Evolutionary conservation across 2,888 invertebrate species (phyloP).

Genomic region (Anthrax anthrax): DNA sequence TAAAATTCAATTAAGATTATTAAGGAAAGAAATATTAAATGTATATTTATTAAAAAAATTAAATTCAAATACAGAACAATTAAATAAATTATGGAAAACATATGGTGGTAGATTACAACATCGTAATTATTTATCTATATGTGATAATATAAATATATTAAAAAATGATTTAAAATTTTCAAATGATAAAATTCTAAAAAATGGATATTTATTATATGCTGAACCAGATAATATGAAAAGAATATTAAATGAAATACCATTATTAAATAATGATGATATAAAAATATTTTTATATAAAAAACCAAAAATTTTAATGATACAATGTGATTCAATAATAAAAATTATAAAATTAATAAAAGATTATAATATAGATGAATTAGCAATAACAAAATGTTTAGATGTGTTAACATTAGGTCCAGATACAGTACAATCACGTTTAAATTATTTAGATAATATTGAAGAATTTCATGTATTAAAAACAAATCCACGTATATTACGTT

Average conservation of each 20-base stretch:
- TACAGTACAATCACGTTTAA: slow-evolving; percentile 42
- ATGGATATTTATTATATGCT: slow-evolving; percentile 43
- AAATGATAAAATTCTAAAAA: slow-evolving; percentile 38
- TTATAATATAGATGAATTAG: slow-evolving; percentile 40
- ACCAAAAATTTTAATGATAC: slow-evolving; percentile 49
- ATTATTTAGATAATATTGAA: slow-evolving; percentile 40
- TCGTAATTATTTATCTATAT: slow-evolving; percentile 38
- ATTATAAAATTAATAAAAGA: slow-evolving; percentile 42
- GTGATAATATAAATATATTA: slow-evolving; percentile 41
- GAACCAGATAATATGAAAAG: slow-evolving; percentile 44
- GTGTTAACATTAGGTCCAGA: slow-evolving; percentile 44
- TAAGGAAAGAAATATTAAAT: slow-evolving; percentile 24
- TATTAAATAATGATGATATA: slow-evolving; percentile 42
- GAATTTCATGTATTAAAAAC: slow-evolving; percentile 45
- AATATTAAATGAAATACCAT: slow-evolving; percentile 40
- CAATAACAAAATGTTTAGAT: slow-evolving; percentile 39
- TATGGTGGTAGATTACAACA: slow-evolving; percentile 27
- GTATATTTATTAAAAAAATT: slow-evolving; percentile 33
- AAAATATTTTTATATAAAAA: slow-evolving; percentile 38
- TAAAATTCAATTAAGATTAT: slow-evolving; percentile 19
- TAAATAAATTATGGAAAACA: slow-evolving; percentile 27
- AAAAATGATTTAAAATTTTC: slow-evolving; percentile 42
- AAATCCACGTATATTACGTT: slow-evolving; percentile 42
- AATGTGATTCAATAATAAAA: slow-evolving; percentile 39
- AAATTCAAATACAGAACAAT: slow-evolving; percentile 25